Evolutionary conservation across 2,888 invertebrate genomes (phyloP), one percentile per base, ranked within the genome.

Genomic region (Drosophila flavopinicola): DNA sequence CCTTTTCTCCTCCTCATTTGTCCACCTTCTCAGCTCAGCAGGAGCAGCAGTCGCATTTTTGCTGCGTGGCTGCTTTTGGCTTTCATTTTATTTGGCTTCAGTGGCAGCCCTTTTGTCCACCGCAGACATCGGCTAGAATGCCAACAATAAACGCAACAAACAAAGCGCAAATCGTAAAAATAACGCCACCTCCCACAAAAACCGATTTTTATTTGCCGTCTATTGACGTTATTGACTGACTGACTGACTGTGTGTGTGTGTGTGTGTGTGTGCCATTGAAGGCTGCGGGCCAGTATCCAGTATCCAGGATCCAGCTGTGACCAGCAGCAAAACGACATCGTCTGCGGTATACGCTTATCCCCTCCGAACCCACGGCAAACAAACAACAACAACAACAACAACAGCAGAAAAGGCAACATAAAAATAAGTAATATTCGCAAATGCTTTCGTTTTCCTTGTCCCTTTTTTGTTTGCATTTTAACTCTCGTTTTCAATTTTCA

Each of bases 401-500:
- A 30, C 25, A 45, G 10, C 51, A 52, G 44, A 47, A 58, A 52
- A 37, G 59, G 58, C 29, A 57, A 39, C 70, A 85, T 78, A 75
- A 75, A 78, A 79, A 79, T 76, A 73, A 70, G 83, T 79, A 70
- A 79, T 79, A 82, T 78, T 78, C 68, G 29, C 59, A 61, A 35
- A 45, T 15, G 75, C 52, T 69, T 66, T 75, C 66, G n/a, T 35
- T 75, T 63, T 57, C 30, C 17, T 15, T 35, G 9, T 11, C 32
- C 23, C 23, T 70, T 48, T 66, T 57, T 52, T 73, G 52, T 53
- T 70, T 67, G 70, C 74, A 73, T 73, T 71, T 71, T 37, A 53
- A 87, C 83, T 83, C 78, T 86, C 83, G 41, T 87, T 83, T 83
- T 83, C 83, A 80, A 87, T 83, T 85, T 83, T 68, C 82, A 70